A percentile compares a stretch with the other conserved stretches of the same genome.
Conservation (phyloP, 1,140 invertebrate species). For the Nylanderia fulva region DNA sequence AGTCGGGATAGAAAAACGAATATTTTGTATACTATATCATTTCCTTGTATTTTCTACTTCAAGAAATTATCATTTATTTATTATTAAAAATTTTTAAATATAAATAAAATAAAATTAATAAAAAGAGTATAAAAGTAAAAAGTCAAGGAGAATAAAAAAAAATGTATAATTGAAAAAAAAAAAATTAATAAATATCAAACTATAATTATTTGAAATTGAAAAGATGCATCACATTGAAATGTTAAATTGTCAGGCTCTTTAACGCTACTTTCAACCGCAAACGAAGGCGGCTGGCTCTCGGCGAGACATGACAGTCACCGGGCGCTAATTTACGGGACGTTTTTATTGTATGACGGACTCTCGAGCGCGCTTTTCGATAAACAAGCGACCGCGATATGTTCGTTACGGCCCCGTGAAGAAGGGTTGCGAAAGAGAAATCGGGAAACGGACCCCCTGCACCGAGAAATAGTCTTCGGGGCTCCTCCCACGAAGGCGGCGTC, state of each 20-base stretch:
- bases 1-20: neutral
- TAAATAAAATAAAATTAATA: neutral
- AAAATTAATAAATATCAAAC: constrained; percentile 22
- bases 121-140: neutral
- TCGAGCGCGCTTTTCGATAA: constrained; percentile 46
- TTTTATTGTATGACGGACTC: constrained; percentile 52
- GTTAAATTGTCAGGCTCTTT: constrained; percentile 50
- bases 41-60: too few relatives aligned
- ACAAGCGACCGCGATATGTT: neutral
- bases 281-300: constrained; percentile 28
- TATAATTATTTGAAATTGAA: neutral
- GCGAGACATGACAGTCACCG: constrained; percentile 21
- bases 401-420: constrained; percentile 44
- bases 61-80: too few relatives aligned
- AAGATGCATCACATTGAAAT: constrained; percentile 1
- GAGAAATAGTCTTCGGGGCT: constrained; percentile 72
- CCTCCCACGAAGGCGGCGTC: constrained; percentile 76
- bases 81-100: too few relatives aligned
- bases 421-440: constrained; percentile 79
- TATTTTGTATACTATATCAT: too few relatives aligned
- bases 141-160: neutral
- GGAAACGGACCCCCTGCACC: constrained; percentile 63
- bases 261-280: constrained; percentile 30
- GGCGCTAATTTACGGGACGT: constrained; percentile 53
- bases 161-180: neutral